Evolutionary conservation across 2,888 invertebrate genomes (phyloP).

Genomic region (Romanomermis culicivorax): DNA sequence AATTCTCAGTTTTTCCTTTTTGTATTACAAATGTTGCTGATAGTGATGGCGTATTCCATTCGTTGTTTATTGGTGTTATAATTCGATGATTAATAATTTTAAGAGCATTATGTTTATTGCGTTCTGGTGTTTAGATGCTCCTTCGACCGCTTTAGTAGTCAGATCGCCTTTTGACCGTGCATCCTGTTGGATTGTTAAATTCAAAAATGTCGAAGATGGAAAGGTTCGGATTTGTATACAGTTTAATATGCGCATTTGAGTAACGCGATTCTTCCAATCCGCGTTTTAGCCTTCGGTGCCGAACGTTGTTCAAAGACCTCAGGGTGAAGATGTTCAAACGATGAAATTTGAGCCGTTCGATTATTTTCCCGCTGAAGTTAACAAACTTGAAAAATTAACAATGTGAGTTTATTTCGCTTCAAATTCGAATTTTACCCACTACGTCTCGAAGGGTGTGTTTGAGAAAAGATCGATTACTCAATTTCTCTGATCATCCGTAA

Average conservation of each 20-base stretch:
- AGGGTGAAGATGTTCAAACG: background rate
- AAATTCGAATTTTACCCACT: too few species aligned
- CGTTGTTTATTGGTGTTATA: too few species aligned
- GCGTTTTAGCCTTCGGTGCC: too few species aligned
- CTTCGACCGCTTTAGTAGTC: conserved; percentile 16
- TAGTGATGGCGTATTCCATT: too few species aligned
- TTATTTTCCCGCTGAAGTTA: conserved; percentile 2
- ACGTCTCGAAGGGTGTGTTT: too few species aligned
- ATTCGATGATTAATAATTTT: too few species aligned
- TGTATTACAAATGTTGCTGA: background rate
- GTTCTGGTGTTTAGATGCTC: conserved; percentile 5
- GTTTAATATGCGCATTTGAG: too few species aligned
- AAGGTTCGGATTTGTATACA: too few species aligned
- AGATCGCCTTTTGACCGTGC: conserved; percentile 18
- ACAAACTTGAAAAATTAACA: conserved; percentile 2
- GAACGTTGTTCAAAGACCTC: background rate
- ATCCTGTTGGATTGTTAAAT: conserved; percentile 11
- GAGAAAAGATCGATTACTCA: too few species aligned
- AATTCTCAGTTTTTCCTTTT: background rate
- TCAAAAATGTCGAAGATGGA: background rate
- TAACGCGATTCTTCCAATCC: too few species aligned
- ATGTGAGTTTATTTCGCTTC: too few species aligned
- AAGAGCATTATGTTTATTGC: background rate
- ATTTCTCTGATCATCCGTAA: too few species aligned
- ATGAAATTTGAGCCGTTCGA: background rate